A percentile compares a stretch with the other conserved stretches of the same genome.
Evolutionary conservation across 1,140 invertebrate genomes (phyloP).

Genomic region (Bombus fervidus): DNA sequence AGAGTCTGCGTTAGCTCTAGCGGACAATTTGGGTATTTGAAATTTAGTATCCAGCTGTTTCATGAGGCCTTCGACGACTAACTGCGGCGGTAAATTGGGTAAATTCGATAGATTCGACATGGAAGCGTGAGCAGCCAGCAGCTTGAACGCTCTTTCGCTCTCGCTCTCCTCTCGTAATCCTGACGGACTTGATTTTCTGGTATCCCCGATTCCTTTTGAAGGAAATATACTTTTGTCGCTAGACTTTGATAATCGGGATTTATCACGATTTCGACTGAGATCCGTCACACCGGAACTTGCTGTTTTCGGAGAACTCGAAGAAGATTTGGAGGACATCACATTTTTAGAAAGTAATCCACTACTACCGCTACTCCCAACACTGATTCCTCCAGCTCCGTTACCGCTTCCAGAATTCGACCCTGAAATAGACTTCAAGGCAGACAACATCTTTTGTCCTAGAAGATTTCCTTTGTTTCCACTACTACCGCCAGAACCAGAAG

Average conservation of each 20-base stretch:
- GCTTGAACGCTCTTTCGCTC: slow-evolving; percentile 83
- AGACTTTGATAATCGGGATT: slow-evolving; percentile 82
- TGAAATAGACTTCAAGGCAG: slow-evolving; percentile 73
- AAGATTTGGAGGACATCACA: slow-evolving; percentile 76
- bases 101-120: slow-evolving; percentile 81
- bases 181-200: slow-evolving; percentile 86
- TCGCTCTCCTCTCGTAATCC: slow-evolving; percentile 85
- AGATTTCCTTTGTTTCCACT: slow-evolving; percentile 72
- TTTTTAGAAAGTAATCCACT: slow-evolving; percentile 67
- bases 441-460: slow-evolving; percentile 82
- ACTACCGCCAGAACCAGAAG: slow-evolving; percentile 43
- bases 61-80: slow-evolving; percentile 88
- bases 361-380: slow-evolving; percentile 40
- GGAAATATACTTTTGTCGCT: slow-evolving; percentile 86
- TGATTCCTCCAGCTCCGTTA: slow-evolving; percentile 22
- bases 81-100: slow-evolving; percentile 76
- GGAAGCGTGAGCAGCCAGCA: slow-evolving; percentile 83
- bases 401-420: slow-evolving; percentile 64
- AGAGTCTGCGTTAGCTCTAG: slow-evolving; percentile 78
- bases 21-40: slow-evolving; percentile 92
- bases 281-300: slow-evolving; percentile 81
- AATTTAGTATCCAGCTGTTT: slow-evolving; percentile 92
- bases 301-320: slow-evolving; percentile 80
- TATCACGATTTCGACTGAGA: slow-evolving; percentile 83
- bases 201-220: slow-evolving; percentile 82